Evolutionary conservation across 2,888 invertebrate species (phyloP), one percentile per base, ranked within the genome.

Genomic region (Trilocha varians): DNA sequence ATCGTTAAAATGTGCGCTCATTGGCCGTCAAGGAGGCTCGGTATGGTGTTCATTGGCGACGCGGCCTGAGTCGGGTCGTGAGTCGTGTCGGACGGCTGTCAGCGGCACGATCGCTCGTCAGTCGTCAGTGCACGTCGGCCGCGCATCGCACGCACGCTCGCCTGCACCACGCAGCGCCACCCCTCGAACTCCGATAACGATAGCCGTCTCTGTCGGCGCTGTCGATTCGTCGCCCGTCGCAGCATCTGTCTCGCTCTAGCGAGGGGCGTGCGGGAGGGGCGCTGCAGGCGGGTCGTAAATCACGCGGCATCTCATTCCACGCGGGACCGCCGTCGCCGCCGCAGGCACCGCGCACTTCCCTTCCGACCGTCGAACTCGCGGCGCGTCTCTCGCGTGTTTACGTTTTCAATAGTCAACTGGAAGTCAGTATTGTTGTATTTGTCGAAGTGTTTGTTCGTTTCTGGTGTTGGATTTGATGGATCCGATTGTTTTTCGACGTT

Each of bases 231-330:
- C 40, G 40, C 47, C 50, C 44, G 48, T 43, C 40, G 45, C 44
- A 50, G 62, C 66, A 48, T 53, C 59, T 57, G 53, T 80, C 82
- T 64, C 69, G 50, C 48, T 80, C 76, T 57, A 48, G 54, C 62
- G 74, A 63, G 75, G 70, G 76, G 72, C 65, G 78, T 62, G 78
- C 73, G 79, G 83, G 82, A 75, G 73, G 83, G 80, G 79, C 73
- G 78, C 79, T 83, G 85, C 84, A 83, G 84, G 85, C 84, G 84
- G 83, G 82, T 84, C 86, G 86, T 86, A 86, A 87, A 86, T 86
- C 86, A 86, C 80, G 71, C 75, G 75, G 78, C 72, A 69, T 80
- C 83, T 86, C 87, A 87, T 85, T 86, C 87, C 85, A 79, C 83
- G 86, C 87, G 85, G 79, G 84, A 78, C 75, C 76, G 76, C 80